phyloP scores from a whole-genome alignment of 2,797 vertebrate species.

The Ataeniobius toweri region DNA sequence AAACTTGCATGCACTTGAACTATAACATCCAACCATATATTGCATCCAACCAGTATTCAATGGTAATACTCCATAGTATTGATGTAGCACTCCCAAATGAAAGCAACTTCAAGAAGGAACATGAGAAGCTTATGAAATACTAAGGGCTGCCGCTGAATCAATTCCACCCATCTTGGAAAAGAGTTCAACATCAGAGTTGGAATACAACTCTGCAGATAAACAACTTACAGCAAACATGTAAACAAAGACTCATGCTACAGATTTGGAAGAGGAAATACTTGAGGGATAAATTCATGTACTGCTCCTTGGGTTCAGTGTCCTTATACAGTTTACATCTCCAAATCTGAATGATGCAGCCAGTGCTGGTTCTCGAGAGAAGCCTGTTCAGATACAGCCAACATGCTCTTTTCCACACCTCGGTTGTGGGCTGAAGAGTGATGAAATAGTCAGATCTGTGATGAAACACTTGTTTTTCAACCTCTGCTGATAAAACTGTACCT shows the following conservation, averaged over 20 bases:
- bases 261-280: constrained; percentile 7
- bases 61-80: background rate
- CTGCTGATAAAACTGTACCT: constrained; percentile 42
- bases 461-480: constrained; percentile 47
- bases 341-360: background rate
- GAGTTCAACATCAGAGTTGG: constrained; percentile 22
- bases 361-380: constrained; percentile 27
- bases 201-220: constrained; percentile 15
- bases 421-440: constrained; percentile 48
- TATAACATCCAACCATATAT: too few species aligned
- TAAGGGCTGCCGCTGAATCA: constrained; percentile 37
- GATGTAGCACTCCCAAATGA: background rate
- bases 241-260: constrained; percentile 1
- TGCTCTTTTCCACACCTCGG: constrained; percentile 26
- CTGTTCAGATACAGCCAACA: constrained; percentile 9
- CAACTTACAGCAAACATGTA: constrained; percentile 10
- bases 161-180: constrained; percentile 24
- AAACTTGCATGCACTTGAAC: too few species aligned
- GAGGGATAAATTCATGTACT: constrained; percentile 5
- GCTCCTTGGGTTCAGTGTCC: background rate
- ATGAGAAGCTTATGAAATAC: background rate
- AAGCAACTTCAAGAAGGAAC: background rate
- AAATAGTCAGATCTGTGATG: constrained; percentile 49
- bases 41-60: background rate
- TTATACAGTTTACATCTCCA: constrained; percentile 1